Evolutionary conservation across 1,140 invertebrate species (phyloP).

Genomic region (Bombus polaris): DNA sequence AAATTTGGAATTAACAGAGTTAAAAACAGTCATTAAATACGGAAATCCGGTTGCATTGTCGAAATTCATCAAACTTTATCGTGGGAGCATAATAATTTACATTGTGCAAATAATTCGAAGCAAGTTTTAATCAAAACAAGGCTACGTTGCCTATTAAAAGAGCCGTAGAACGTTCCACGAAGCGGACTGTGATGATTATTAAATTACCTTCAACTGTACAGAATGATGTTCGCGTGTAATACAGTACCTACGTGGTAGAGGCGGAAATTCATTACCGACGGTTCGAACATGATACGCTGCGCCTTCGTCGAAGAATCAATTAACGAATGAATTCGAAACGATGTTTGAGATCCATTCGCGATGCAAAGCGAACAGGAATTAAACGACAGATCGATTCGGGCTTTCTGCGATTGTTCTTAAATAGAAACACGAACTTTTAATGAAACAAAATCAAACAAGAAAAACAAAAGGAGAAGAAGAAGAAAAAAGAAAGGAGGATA

Average conservation of each 20-base stretch:
- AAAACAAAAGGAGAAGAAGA: not conserved
- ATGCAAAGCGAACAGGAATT: not conserved
- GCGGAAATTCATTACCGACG: slow-evolving; percentile 14
- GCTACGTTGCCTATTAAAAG: not conserved
- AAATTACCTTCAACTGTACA: not conserved
- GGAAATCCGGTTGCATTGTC: too few relatives aligned
- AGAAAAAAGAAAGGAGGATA: not conserved
- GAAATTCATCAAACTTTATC: not conserved
- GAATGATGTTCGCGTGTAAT: slow-evolving; percentile 9
- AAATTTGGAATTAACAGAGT: too few relatives aligned
- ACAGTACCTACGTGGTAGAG: not conserved
- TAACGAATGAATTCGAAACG: slow-evolving; percentile 26
- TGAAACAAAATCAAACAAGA: too few relatives aligned
- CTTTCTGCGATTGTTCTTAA: not conserved
- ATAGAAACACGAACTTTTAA: not conserved
- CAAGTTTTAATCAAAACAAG: not conserved
- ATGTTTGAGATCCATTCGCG: not conserved
- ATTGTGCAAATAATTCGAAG: not conserved
- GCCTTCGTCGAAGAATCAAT: slow-evolving; percentile 15
- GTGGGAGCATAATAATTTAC: not conserved
- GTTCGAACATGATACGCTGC: not conserved
- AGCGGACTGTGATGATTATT: not conserved
- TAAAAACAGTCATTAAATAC: too few relatives aligned
- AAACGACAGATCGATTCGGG: not conserved
- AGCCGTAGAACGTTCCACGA: not conserved